These are phyloP conservation scores for Callimico goeldii DNA, from an alignment of 2,797 vertebrate species.

Conservation along the genomic window DNA sequence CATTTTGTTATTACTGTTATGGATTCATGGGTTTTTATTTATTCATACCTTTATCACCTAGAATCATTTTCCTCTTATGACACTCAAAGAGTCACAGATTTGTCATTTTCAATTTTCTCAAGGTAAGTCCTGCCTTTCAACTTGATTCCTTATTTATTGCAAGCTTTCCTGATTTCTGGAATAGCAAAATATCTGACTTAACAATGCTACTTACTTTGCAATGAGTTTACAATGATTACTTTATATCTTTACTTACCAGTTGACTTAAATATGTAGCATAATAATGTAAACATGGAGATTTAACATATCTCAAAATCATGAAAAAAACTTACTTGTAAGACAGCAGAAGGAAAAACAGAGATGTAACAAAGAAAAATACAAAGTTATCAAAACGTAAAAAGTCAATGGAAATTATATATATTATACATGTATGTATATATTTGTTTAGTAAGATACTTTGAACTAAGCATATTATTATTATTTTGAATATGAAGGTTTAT, in stretches of 20 bases:
- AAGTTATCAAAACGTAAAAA: not conserved
- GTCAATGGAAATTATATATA: not conserved
- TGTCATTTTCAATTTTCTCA: not conserved
- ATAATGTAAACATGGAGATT: not conserved
- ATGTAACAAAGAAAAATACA: not conserved
- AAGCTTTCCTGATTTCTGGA: not conserved
- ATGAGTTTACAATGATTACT: not conserved
- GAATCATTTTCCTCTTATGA: not conserved
- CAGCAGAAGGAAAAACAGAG: not conserved
- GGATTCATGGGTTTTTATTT: not conserved
- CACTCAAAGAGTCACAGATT: not conserved
- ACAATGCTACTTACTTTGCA: not conserved
- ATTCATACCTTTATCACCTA: not conserved
- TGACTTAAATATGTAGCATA: not conserved
- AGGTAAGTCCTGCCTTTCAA: not conserved
- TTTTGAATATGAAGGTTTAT: not conserved
- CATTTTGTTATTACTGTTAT: not conserved
- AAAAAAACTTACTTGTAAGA: not conserved
- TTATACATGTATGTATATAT: not conserved
- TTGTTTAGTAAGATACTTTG: not conserved
- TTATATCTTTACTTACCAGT: not conserved
- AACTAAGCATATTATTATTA: not conserved
- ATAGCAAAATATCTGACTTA: not conserved
- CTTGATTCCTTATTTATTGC: not conserved
- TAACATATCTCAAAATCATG: not conserved